A percentile compares a stretch with the other conserved stretches of the same genome.
phyloP scores from a whole-genome alignment of 2,888 invertebrate species.

The Pristionchus japonicus region DNA sequence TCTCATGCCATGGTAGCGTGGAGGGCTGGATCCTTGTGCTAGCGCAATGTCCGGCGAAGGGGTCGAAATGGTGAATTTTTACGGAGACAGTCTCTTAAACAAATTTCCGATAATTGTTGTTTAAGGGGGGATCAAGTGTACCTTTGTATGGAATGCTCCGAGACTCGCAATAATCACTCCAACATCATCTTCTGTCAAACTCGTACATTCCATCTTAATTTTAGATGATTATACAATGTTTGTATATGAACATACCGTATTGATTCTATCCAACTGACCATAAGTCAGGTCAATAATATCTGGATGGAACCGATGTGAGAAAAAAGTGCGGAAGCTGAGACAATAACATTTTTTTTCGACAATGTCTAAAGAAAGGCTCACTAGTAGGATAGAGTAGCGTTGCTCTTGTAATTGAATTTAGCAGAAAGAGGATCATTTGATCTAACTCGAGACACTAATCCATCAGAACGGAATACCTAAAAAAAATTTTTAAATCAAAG shows the following conservation, averaged over 20 bases:
- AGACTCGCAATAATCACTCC: constrained; percentile 43
- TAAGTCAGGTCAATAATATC: constrained; percentile 61
- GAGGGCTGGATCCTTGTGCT: no score
- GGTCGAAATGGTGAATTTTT: no score
- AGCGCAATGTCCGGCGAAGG: no score
- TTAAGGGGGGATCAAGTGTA: no score
- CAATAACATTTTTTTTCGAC: background rate
- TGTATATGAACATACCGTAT: background rate
- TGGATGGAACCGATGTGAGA: constrained; percentile 68
- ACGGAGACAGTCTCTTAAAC: no score
- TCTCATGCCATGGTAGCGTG: no score
- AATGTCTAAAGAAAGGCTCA: constrained; percentile 50
- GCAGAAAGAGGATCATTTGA: constrained; percentile 48
- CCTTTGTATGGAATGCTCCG: constrained; percentile 43
- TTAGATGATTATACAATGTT: background rate
- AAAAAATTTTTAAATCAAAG: no score
- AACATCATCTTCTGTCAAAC: constrained; percentile 18
- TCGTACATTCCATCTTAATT: background rate
- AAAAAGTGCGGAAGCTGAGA: constrained; percentile 70
- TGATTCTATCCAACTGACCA: constrained; percentile 44
- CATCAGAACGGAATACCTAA: constrained; percentile 63
- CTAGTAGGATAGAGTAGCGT: constrained; percentile 64
- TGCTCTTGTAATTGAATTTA: constrained; percentile 56
- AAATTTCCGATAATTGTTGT: no score
- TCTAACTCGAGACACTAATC: constrained; percentile 63